These are phyloP conservation scores for Volucella inanis DNA, from an alignment of 2,888 invertebrate species.

Conservation along the genomic window DNA sequence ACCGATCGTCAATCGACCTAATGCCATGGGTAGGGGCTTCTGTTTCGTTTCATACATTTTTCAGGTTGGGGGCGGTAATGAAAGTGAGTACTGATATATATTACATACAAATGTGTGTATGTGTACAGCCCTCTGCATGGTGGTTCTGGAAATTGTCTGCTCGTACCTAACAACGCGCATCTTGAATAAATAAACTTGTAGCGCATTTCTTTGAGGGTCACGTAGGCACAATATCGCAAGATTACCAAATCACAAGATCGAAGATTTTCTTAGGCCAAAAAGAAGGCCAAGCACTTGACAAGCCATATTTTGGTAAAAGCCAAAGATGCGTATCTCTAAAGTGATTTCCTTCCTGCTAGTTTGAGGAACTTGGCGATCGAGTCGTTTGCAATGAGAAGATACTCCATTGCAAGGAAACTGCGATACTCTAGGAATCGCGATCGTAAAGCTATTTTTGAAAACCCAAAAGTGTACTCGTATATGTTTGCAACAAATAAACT, in stretches of 20 bases:
- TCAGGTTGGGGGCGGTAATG: conserved; percentile 55
- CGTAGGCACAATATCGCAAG: conserved; percentile 1
- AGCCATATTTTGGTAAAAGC: not conserved
- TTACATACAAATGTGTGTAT: not conserved
- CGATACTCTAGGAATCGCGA: conserved; percentile 8
- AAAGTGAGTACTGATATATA: conserved; percentile 51
- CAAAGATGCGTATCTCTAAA: not conserved
- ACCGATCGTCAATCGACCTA: too few relatives aligned
- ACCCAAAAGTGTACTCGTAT: conserved; percentile 14
- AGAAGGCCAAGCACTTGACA: not conserved
- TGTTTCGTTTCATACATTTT: conserved; percentile 40
- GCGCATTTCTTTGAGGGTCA: conserved; percentile 40
- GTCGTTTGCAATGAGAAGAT: not conserved
- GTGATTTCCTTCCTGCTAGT: not conserved
- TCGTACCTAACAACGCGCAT: conserved; percentile 5
- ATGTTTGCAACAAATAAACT: conserved; percentile 41
- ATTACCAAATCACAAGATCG: conserved; percentile 9
- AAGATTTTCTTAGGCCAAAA: not conserved
- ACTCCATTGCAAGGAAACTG: conserved; percentile 8
- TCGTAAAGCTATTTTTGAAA: conserved; percentile 41
- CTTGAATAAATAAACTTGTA: conserved; percentile 43
- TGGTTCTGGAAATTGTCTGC: conserved; percentile 24
- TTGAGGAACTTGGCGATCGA: not conserved
- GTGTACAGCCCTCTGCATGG: conserved; percentile 3
- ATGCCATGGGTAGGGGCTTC: conserved; percentile 7